These are phyloP conservation scores for Eurosta solidaginis DNA, from an alignment of 1,140 invertebrate genomes.

Conservation along the genomic window DNA sequence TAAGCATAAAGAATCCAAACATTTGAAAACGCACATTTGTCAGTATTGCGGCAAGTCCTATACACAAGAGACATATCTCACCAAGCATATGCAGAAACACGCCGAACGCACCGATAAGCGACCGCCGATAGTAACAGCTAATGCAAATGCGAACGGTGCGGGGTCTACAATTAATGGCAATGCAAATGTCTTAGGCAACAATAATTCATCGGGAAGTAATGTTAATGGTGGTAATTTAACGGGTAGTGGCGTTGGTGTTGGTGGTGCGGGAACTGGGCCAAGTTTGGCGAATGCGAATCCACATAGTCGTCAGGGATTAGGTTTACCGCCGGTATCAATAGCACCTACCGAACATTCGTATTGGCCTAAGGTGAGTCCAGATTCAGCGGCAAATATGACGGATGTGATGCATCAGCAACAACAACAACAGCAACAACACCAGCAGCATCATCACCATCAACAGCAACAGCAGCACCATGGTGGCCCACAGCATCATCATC, in stretches of 20 bases:
- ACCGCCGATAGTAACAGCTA: conserved; percentile 71
- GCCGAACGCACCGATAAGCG: conserved; percentile 89
- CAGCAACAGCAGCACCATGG: conserved; percentile 55
- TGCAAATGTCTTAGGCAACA: conserved; percentile 8
- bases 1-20: conserved; percentile 99
- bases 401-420: conserved; percentile 72
- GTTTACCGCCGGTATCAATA: conserved; percentile 51
- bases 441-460: conserved; percentile 49
- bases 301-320: conserved; percentile 50
- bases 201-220: background rate
- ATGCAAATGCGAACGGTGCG: conserved; percentile 41
- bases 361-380: conserved; percentile 80
- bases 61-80: conserved; percentile 98
- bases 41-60: conserved; percentile 99
- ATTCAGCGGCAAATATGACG: conserved; percentile 72
- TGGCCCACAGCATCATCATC: conserved; percentile 66
- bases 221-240: conserved; percentile 1
- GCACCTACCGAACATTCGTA: conserved; percentile 71
- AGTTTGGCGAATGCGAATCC: conserved; percentile 39
- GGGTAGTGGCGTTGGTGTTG: conserved; percentile 7
- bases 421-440: conserved; percentile 66
- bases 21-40: conserved; percentile 99
- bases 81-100: conserved; percentile 99
- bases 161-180: conserved; percentile 34
- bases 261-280: conserved; percentile 62